Evolutionary conservation across 2,888 invertebrate species (phyloP).

Genomic region (Urechis unicinctus): DNA sequence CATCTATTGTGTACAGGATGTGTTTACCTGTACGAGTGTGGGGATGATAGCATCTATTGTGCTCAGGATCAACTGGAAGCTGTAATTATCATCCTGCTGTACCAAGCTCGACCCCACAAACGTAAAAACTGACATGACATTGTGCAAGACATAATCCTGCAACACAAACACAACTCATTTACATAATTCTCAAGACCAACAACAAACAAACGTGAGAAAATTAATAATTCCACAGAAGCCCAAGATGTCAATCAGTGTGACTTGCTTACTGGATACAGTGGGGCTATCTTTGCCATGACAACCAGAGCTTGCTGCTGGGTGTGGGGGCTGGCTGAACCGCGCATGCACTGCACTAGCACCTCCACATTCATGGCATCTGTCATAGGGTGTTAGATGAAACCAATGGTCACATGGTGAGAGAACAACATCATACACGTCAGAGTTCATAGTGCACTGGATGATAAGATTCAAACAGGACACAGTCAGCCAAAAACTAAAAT

Average conservation of each 20-base stretch:
- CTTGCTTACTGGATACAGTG: constrained; percentile 62
- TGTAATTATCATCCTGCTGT: constrained; percentile 88
- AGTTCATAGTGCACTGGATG: too few relatives aligned
- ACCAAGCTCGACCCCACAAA: constrained; percentile 93
- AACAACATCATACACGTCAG: too few relatives aligned
- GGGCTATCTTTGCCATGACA: constrained; percentile 72
- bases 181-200: neutral
- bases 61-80: constrained; percentile 84
- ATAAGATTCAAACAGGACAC: too few relatives aligned
- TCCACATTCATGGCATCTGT: constrained; percentile 57
- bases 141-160: constrained; percentile 70
- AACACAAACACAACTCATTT: constrained; percentile 5
- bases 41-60: constrained; percentile 87
- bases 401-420: neutral
- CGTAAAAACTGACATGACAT: constrained; percentile 94
- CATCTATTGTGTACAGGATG: neutral
- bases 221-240: neutral
- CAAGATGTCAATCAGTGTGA: neutral
- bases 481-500: too few relatives aligned
- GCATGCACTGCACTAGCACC: constrained; percentile 77
- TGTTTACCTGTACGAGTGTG: constrained; percentile 61
- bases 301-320: constrained; percentile 90
- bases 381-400: neutral
- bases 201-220: neutral
- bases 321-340: constrained; percentile 86